These are phyloP conservation scores for Heteronetta atricapilla DNA, from an alignment of 2,113 vertebrate species.

Conservation along the genomic window DNA sequence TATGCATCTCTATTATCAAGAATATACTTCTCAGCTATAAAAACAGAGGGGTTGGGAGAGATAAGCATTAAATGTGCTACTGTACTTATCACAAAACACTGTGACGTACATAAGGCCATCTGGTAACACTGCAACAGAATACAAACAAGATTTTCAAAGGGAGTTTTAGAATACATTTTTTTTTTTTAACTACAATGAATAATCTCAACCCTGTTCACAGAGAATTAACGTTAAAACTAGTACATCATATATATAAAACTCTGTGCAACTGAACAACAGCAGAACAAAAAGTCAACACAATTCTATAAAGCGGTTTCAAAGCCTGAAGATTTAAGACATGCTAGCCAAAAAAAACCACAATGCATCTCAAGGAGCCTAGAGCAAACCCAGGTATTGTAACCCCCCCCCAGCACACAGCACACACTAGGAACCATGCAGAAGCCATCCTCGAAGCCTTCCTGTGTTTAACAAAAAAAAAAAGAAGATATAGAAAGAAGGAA, in stretches of 20 bases:
- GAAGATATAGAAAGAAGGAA: not conserved
- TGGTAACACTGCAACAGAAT: conserved; percentile 73
- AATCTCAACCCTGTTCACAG: conserved; percentile 53
- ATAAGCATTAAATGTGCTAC: conserved; percentile 58
- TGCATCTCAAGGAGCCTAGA: conserved; percentile 28
- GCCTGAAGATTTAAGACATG: conserved; percentile 57
- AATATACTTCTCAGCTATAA: conserved; percentile 49
- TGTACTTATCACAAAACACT: conserved; percentile 66
- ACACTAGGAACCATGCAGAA: conserved; percentile 48
- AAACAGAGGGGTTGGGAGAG: not conserved
- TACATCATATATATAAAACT: conserved; percentile 36
- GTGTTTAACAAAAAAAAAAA: not conserved
- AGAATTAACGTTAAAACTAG: conserved; percentile 27
- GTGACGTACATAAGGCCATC: conserved; percentile 71
- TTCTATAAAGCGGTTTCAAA: conserved; percentile 56
- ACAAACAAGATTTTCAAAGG: conserved; percentile 51
- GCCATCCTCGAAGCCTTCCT: conserved; percentile 9
- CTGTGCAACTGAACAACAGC: conserved; percentile 64
- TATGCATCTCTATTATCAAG: not conserved
- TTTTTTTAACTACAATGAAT: not conserved
- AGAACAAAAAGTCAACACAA: conserved; percentile 52
- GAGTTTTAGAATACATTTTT: conserved; percentile 3
- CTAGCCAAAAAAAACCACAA: conserved; percentile 5
- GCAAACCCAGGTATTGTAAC: conserved; percentile 14
- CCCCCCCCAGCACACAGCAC: conserved; percentile 34